Percentiles rank a stretch among this genome's conserved stretches.
Conservation (phyloP, 1,140 invertebrate species). For the Pygmarrhopalites habei region DNA sequence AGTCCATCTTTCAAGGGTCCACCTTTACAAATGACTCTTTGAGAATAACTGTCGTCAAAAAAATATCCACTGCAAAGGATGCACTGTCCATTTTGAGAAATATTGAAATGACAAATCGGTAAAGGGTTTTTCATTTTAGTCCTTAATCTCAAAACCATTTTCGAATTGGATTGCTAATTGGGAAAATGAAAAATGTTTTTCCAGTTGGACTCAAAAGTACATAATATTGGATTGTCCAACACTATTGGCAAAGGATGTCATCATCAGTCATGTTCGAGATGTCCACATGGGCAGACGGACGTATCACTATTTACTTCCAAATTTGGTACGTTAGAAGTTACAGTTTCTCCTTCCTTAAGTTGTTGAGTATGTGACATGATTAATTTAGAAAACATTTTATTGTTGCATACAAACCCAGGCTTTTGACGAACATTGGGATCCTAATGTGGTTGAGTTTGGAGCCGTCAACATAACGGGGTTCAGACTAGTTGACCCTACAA, state of each 20-base stretch:
- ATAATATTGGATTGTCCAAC: slow-evolving; percentile 46
- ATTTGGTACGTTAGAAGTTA: slow-evolving; percentile 41
- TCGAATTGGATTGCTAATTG: too few relatives aligned
- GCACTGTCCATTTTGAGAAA: slow-evolving; percentile 35
- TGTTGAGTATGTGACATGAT: too few relatives aligned
- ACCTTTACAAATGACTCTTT: slow-evolving; percentile 69
- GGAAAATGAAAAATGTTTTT: too few relatives aligned
- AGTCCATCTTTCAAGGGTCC: slow-evolving; percentile 81
- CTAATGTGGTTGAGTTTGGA: slow-evolving; percentile 28
- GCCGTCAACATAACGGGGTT: slow-evolving; percentile 90
- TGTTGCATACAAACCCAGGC: slow-evolving; percentile 8
- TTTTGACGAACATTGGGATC: slow-evolving; percentile 38
- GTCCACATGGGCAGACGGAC: slow-evolving; percentile 47
- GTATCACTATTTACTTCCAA: slow-evolving; percentile 48
- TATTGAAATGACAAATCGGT: slow-evolving; percentile 34
- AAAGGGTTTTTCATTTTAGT: not conserved
- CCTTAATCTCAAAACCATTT: too few relatives aligned
- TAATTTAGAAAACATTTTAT: not conserved
- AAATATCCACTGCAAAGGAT: slow-evolving; percentile 29
- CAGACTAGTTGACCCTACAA: slow-evolving; percentile 70
- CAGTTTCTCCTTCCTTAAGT: not conserved
- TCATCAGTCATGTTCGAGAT: slow-evolving; percentile 46
- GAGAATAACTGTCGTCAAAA: slow-evolving; percentile 56
- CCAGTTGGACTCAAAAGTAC: slow-evolving; percentile 41
- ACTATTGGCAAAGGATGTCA: slow-evolving; percentile 45